Base-by-base conservation (phyloP, 2,888 invertebrate genomes). In the Callosobruchus maculatus region DNA sequence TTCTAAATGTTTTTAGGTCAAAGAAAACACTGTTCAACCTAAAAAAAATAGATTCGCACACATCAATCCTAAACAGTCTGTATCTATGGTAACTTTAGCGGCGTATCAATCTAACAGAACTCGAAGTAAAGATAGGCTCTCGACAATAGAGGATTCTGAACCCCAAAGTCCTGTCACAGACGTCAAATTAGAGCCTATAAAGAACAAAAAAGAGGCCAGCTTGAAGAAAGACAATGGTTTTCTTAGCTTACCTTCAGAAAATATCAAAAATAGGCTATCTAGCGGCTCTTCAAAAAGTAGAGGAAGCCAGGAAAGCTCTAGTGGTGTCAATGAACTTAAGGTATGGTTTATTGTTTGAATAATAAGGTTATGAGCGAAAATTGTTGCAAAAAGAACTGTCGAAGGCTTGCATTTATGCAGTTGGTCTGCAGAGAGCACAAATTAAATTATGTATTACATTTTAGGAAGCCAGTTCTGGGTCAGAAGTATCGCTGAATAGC, bases 251-350 rank as follows among this genome's bases (percentile, higher is more conserved):
- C 85, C 91, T 13, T 88, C 89, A 0, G 90, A 90, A 83, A 89
- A 88, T 21, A 89, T 91, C 0, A 90, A 89, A 85, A 89, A 90
- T 68, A 89, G 91, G 22, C 88, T 90, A 85, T 89, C 90, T 0
- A 88, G 88, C 66, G 84, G 89, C 22, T 84, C 88, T 2, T 76
- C 74, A n/a, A 79, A 79, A 74, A 80, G 79, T 13, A 79, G 78
- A 75, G 74, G 79, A 0, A 69, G 74, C 67, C 76, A 66, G 22
- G 78, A 74, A 74, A 73, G 71, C 3, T 70, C 49, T 67, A 66
- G 72, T 49, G 49, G 30, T 66, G 22, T 21, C n/a, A 74, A 74
- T 67, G 72, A 70, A 26, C 74, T 67, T 20, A 49, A 49, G 49
- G 49, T 49, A 49, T 18, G 49, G 18, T 49, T 49, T 49, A 7